Evolutionary conservation across 2,113 vertebrate genomes (phyloP), one percentile per base, ranked within the genome.

Genomic region (Rhegmatorhina hoffmannsi): DNA sequence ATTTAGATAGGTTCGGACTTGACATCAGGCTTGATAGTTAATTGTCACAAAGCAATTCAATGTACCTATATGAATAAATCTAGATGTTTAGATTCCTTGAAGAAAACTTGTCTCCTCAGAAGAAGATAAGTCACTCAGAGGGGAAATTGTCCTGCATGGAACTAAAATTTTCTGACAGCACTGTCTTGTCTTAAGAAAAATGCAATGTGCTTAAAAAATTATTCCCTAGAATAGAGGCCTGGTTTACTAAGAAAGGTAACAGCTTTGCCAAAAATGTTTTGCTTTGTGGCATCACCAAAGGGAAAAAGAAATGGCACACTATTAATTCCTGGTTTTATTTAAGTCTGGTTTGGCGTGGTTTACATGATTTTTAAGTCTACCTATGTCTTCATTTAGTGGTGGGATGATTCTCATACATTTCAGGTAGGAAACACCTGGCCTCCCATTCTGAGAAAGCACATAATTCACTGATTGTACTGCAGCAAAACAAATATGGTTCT

Each of bases 211-310:
- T 92, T 84, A 31, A 72, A 62, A 52, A 80, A 69, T 84, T 84
- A 60, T 47, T 88, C 56, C 77, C 75, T 89, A 70, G 38, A 59
- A 67, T 59, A 87, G 43, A 74, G 63, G 8, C 24, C 74, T 83
- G 56, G 38, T 8, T 91, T 92, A 64, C 43, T 81, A 31, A 92
- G 47, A 88, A 92, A 80, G 79, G 25, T 59, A 89, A 66, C 58
- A 74, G 64, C n/a, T 90, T 91, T 90, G 73, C 75, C 80, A 63
- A 90, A 70, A 95, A 86, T 31, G 2, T 60, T 95, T 70, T 77
- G 63, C 36, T 89, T 43, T 60, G 44, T 81, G 59, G 58, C 64
- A 81, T 91, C n/a, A 87, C 89, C 84, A 94, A 97, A 94, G 94
- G 73, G 40, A 63, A 70, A 72, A 66, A 59, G 44, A 83, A 81